Percentiles rank a stretch among this genome's conserved stretches.
Conservation (phyloP, 1,140 invertebrate genomes). For the Zaprionus vittiger region DNA sequence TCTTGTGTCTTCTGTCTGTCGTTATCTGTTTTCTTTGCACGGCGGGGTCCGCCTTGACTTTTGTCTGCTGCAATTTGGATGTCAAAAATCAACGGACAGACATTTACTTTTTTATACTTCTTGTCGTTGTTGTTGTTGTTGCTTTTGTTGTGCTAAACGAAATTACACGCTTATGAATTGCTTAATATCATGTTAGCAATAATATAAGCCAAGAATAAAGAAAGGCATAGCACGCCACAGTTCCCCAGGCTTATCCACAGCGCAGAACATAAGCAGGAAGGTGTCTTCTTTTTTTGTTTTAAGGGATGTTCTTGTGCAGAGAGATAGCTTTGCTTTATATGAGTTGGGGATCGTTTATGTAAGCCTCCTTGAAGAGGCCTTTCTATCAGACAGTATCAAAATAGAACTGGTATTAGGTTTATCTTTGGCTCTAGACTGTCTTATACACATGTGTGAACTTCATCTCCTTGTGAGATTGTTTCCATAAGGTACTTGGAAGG, state of each 20-base stretch:
- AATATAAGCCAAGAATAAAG: neutral
- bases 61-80: constrained; percentile 72
- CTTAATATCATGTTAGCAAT: constrained; percentile 68
- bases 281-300: neutral
- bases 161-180: constrained; percentile 79
- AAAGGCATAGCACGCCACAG: neutral
- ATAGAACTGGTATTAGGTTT: too few species aligned
- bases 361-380: too few species aligned
- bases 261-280: neutral
- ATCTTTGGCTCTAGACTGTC: too few species aligned
- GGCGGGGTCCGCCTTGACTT: constrained; percentile 57
- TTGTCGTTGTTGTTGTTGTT: constrained; percentile 14
- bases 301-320: neutral
- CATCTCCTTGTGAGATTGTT: too few species aligned
- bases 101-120: constrained; percentile 50
- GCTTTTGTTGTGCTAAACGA: constrained; percentile 58
- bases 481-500: too few species aligned
- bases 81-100: constrained; percentile 76
- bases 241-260: neutral
- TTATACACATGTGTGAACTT: too few species aligned
- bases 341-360: too few species aligned
- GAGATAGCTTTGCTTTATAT: neutral
- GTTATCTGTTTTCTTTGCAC: neutral
- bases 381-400: too few species aligned
- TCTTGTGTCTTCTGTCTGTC: constrained; percentile 18